Evolutionary conservation across 2,888 invertebrate genomes (phyloP), one percentile per base, ranked within the genome.

Genomic region (Sinotaia quadrata): DNA sequence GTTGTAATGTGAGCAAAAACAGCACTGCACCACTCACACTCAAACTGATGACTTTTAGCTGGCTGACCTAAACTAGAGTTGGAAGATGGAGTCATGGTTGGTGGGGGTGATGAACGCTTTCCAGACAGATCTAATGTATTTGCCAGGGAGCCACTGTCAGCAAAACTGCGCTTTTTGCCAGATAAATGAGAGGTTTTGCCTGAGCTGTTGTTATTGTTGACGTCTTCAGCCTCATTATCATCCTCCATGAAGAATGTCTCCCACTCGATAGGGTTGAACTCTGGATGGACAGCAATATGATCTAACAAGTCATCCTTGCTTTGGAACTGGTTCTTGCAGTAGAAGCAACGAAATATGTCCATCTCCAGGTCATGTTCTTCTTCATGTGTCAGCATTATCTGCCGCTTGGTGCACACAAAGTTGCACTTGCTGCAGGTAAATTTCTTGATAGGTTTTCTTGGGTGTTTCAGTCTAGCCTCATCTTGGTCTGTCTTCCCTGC

Each of bases 21-120:
- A 21, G 82, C 79, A 15, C 75, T 70, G 70, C 86, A 86, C 84
- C 85, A 84, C 68, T 85, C 84, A 78, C 86, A 86, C 15, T 78
- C 78, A 37, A 72, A 74, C 65, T 67, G 67, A 54, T 34, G 47
- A 57, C 34, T 18, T 44, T 27, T 29, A 52, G 52, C 36, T 31
- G 36, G 31, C 29, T 59, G 62, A 7, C 59, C 60, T 27, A 34
- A 31, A 18, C n/a, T 21, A 4, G 21, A 24, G 61, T 66, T 21
- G 7, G 27, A 15, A 15, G 5, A 29, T 2, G 12, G 21, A 8
- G 18, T 37, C 4, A 51, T 15, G 21, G 33, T 21, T 27, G 49
- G 31, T 10, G 49, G 58, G 8, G 49, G 18, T 2, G 44, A 31
- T 5, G 27, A 33, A n/a, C 12, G 31, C 21, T 29, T 24, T 31